phyloP scores from a whole-genome alignment of 2,888 invertebrate species.

The Eudemis profundana region DNA sequence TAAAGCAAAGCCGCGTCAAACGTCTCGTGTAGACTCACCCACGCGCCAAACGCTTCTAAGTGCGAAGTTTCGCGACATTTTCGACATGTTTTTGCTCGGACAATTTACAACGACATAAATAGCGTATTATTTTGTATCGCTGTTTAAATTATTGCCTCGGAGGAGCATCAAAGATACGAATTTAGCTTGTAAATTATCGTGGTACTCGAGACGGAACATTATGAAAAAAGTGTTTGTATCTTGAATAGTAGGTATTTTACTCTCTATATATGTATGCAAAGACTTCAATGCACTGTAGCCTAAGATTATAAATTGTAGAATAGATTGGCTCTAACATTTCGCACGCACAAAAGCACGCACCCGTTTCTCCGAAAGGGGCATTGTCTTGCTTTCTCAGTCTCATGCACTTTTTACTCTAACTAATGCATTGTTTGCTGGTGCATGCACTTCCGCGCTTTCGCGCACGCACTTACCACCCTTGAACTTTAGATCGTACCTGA shows the following conservation, averaged over 20 bases:
- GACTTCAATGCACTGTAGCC: background rate
- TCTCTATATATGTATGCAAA: background rate
- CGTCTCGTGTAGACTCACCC: constrained; percentile 54
- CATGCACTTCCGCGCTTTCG: constrained; percentile 44
- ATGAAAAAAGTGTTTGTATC: background rate
- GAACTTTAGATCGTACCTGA: constrained; percentile 44
- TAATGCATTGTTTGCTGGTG: constrained; percentile 26
- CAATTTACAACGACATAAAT: constrained; percentile 35
- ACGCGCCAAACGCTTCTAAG: constrained; percentile 30
- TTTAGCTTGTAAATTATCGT: constrained; percentile 26
- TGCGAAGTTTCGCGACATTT: constrained; percentile 40
- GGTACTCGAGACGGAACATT: background rate
- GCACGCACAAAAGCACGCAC: constrained; percentile 9
- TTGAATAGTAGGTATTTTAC: background rate
- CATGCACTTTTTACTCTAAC: constrained; percentile 24
- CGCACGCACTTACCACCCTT: constrained; percentile 41
- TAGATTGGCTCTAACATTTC: constrained; percentile 9
- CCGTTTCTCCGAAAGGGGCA: constrained; percentile 17
- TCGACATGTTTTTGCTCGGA: constrained; percentile 31
- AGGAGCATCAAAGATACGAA: constrained; percentile 24
- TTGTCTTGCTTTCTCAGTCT: constrained; percentile 28
- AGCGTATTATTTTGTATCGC: constrained; percentile 30
- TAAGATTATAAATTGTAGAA: background rate
- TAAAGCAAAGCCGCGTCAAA: constrained; percentile 62
- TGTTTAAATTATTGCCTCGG: constrained; percentile 21